These are phyloP conservation scores for Helicoverpa zea DNA, from an alignment of 1,140 invertebrate species.

Conservation along the genomic window DNA sequence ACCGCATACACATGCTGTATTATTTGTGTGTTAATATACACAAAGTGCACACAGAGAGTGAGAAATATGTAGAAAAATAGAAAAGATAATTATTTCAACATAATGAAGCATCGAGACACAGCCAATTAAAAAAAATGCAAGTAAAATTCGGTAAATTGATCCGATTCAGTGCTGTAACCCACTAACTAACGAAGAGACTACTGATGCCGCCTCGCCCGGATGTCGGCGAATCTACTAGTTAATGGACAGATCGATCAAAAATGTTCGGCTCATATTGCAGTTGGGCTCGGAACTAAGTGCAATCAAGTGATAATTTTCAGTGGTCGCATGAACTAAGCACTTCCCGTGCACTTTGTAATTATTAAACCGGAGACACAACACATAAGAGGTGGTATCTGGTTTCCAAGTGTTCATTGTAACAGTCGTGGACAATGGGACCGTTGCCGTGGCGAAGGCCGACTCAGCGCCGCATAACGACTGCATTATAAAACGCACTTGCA, in stretches of 20 bases:
- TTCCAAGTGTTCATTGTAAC: slow-evolving; percentile 82
- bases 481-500: slow-evolving; percentile 70
- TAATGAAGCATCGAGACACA: neutral
- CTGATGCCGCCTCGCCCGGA: slow-evolving; percentile 54
- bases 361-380: slow-evolving; percentile 69
- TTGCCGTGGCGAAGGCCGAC: slow-evolving; percentile 84
- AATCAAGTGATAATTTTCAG: slow-evolving; percentile 44
- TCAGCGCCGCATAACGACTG: slow-evolving; percentile 80
- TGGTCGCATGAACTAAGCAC: slow-evolving; percentile 61
- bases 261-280: slow-evolving; percentile 38
- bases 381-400: slow-evolving; percentile 81
- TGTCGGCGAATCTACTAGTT: slow-evolving; percentile 53
- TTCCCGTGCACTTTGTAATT: slow-evolving; percentile 66
- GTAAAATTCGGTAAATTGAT: slow-evolving; percentile 6
- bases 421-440: slow-evolving; percentile 75
- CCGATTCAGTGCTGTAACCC: neutral
- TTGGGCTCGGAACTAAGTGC: slow-evolving; percentile 16
- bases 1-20: slow-evolving; percentile 53
- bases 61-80: neutral
- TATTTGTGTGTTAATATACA: too few species aligned
- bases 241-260: slow-evolving; percentile 55
- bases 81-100: neutral
- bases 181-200: slow-evolving; percentile 52
- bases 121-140: neutral
- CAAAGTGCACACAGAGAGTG: neutral